Conservation (phyloP, 2,888 invertebrate species). For the Podabrus alpinus region DNA sequence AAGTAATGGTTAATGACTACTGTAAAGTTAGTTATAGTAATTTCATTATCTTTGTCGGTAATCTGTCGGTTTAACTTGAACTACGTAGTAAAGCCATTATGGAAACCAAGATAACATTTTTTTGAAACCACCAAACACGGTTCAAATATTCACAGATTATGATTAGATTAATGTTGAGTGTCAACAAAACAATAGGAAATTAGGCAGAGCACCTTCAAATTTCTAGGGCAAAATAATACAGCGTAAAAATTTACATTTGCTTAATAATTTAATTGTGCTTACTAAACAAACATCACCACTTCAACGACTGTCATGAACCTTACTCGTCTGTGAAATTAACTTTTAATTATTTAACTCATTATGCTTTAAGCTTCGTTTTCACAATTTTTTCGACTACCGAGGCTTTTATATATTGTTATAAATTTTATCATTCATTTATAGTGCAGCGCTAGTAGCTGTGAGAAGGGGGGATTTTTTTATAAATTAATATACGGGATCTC, state of each 20-base stretch:
- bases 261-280: constrained; percentile 46
- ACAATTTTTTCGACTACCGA: too few species aligned
- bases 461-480: too few species aligned
- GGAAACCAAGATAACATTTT: constrained; percentile 14
- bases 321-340: constrained; percentile 50
- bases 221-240: constrained; percentile 27
- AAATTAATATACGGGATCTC: too few species aligned
- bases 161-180: constrained; percentile 23
- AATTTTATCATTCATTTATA: background rate
- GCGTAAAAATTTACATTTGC: constrained; percentile 48
- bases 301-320: constrained; percentile 41
- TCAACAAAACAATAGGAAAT: constrained; percentile 29
- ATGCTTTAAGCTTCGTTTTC: constrained; percentile 10
- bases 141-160: constrained; percentile 27
- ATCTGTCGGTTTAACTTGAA: constrained; percentile 11
- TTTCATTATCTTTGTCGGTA: constrained; percentile 12
- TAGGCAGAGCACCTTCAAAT: constrained; percentile 26
- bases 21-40: constrained; percentile 20
- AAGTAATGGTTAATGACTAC: constrained; percentile 14
- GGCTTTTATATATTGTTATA: too few species aligned
- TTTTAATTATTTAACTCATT: constrained; percentile 46
- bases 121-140: background rate
- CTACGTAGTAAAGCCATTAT: background rate
- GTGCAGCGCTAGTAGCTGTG: too few species aligned
- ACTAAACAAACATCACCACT: constrained; percentile 32